Conservation (phyloP, 2,113 vertebrate species). For the Trematocara stigmaticum region DNA sequence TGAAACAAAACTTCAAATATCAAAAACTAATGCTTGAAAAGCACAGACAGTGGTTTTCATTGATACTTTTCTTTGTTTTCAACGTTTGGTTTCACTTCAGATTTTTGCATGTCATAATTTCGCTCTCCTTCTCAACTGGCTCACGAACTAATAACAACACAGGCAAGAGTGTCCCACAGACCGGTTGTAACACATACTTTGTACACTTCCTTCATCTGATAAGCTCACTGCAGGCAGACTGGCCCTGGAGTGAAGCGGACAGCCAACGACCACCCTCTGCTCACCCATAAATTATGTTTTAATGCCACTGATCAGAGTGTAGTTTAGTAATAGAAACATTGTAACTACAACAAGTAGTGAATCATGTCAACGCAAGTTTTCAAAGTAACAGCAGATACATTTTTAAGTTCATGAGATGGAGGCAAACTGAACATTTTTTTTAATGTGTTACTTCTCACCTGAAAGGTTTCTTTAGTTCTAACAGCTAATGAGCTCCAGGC, state of each 20-base stretch:
- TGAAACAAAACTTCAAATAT: background rate
- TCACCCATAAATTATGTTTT: background rate
- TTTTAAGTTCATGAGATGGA: background rate
- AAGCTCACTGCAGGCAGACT: background rate
- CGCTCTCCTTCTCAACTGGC: background rate
- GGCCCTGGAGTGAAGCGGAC: background rate
- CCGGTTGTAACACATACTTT: background rate
- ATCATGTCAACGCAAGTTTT: background rate
- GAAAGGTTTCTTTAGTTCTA: background rate
- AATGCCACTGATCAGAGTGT: background rate
- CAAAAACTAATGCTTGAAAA: background rate
- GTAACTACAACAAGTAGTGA: background rate
- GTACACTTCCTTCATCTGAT: background rate
- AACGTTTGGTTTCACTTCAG: background rate
- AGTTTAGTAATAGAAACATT: background rate
- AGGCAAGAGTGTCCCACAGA: background rate
- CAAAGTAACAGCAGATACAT: background rate
- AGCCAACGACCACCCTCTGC: background rate
- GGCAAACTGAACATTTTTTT: background rate
- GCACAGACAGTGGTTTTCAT: background rate
- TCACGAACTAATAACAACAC: background rate
- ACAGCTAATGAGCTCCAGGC: background rate
- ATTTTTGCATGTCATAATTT: background rate
- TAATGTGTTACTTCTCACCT: background rate
- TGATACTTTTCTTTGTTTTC: background rate